These are phyloP conservation scores for Equus przewalskii DNA, from an alignment of 2,113 vertebrate genomes.

Conservation along the genomic window DNA sequence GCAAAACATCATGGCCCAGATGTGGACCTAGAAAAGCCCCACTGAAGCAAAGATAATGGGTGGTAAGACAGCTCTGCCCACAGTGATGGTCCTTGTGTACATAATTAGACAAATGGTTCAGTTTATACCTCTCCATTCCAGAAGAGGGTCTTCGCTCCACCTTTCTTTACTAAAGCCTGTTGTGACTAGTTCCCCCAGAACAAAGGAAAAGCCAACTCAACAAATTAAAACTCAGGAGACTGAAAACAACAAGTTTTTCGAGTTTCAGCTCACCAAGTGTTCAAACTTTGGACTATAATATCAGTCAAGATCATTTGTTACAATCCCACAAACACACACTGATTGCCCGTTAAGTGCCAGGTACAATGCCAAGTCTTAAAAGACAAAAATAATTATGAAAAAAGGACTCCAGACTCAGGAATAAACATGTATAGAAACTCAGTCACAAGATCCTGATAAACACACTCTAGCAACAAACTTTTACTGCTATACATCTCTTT, in stretches of 20 bases:
- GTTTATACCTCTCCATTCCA: neutral
- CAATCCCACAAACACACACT: neutral
- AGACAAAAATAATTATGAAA: neutral
- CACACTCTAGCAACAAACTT: neutral
- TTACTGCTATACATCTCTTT: neutral
- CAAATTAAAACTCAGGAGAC: neutral
- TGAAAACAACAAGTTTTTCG: neutral
- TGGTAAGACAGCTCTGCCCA: neutral
- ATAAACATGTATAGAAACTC: neutral
- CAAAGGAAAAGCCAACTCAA: neutral
- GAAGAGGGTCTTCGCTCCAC: neutral
- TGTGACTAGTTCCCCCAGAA: neutral
- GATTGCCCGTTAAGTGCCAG: neutral
- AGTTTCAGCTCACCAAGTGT: neutral
- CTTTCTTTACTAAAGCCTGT: neutral
- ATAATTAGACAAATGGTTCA: neutral
- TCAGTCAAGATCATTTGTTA: neutral
- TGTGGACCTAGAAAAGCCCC: too few species aligned
- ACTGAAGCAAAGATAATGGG: neutral
- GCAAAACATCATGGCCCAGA: neutral
- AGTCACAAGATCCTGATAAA: neutral
- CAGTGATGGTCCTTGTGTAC: rapidly evolving
- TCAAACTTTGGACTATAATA: neutral
- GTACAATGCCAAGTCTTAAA: neutral
- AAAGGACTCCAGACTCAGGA: neutral